These are phyloP conservation scores for Chaetodon trifascialis DNA, from an alignment of 2,113 vertebrate genomes.

Conservation along the genomic window DNA sequence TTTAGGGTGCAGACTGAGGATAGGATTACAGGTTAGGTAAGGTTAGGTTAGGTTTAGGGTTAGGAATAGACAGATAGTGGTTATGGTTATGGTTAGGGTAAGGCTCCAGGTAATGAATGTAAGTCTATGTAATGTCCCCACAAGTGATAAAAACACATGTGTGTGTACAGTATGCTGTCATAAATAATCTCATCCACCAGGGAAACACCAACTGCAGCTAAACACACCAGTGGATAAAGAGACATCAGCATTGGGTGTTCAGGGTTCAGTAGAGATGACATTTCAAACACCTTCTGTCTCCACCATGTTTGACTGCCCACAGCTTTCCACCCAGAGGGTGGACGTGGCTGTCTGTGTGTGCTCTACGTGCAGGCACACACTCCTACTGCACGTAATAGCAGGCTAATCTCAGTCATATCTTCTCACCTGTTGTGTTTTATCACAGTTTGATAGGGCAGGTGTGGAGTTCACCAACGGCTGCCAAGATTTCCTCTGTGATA, in stretches of 20 bases:
- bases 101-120: no score
- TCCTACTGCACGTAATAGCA: neutral
- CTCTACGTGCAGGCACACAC: conserved; percentile 37
- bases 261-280: neutral
- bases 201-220: neutral
- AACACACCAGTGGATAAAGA: neutral
- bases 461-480: neutral
- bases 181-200: no score
- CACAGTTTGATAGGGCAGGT: conserved; percentile 27
- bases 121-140: no score
- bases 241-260: neutral
- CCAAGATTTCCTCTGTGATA: neutral
- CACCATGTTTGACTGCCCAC: neutral
- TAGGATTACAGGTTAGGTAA: no score
- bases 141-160: no score
- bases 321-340: neutral
- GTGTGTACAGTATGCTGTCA: no score
- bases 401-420: conserved; percentile 43
- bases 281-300: neutral
- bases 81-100: no score
- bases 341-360: neutral
- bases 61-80: no score
- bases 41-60: no score
- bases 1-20: no score
- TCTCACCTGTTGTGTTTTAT: conserved; percentile 21